Conservation (phyloP, 2,797 vertebrate species). For the Chelon labrosus region DNA sequence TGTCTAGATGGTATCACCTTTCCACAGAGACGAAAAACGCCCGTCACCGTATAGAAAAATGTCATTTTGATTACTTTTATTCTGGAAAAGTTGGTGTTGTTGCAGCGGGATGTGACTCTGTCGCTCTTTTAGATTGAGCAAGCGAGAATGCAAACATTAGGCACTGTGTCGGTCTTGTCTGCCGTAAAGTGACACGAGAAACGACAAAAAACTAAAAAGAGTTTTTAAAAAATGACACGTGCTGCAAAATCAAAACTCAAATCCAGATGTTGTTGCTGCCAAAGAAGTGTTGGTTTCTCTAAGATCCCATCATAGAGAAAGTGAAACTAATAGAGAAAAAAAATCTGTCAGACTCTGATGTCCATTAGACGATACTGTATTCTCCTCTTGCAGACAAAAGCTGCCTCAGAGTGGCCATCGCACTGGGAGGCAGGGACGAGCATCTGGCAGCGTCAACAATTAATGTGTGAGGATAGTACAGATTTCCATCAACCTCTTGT, state of each 20-base stretch:
- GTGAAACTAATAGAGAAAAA: constrained; percentile 22
- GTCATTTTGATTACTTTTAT: constrained; percentile 3
- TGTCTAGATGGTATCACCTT: constrained; percentile 13
- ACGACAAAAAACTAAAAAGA: background rate
- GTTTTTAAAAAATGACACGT: constrained; percentile 4
- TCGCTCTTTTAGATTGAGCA: too few relatives aligned
- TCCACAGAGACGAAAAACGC: constrained; percentile 15
- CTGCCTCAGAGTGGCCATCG: constrained; percentile 67
- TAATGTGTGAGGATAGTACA: constrained; percentile 72
- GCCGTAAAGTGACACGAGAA: background rate
- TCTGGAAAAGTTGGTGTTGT: background rate
- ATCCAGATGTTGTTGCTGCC: constrained; percentile 2
- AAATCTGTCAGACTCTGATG: background rate
- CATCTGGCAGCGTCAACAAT: constrained; percentile 79
- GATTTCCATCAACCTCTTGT: constrained; percentile 79
- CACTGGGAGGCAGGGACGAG: constrained; percentile 63
- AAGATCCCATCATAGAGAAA: constrained; percentile 4
- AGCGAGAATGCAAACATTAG: background rate
- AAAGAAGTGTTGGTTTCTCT: background rate
- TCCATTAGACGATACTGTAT: constrained; percentile 42
- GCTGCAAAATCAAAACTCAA: background rate
- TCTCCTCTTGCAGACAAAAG: constrained; percentile 63
- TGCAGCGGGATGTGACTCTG: background rate
- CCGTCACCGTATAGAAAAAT: constrained; percentile 21
- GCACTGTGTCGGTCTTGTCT: background rate